A percentile compares a stretch with the other conserved stretches of the same genome.
Evolutionary conservation across 2,888 invertebrate genomes (phyloP).

Genomic region (Ormia ochracea): DNA sequence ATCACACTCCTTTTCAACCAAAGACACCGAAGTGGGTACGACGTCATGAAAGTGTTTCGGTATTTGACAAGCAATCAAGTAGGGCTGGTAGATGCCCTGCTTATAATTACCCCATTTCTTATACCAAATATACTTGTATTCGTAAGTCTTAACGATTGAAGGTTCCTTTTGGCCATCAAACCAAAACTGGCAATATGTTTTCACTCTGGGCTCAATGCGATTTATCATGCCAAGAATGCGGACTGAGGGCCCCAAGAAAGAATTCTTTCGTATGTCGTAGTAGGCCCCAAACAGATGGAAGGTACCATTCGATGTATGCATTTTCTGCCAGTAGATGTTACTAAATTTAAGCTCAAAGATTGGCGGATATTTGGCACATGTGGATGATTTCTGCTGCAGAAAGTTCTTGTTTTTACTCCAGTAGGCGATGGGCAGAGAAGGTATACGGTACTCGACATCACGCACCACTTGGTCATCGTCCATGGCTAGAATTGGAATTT

Average conservation of each 20-base stretch:
- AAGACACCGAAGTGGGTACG: conserved; percentile 88
- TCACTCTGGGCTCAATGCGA: conserved; percentile 88
- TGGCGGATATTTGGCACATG: conserved; percentile 90
- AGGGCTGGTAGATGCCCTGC: conserved; percentile 93
- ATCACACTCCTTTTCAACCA: conserved; percentile 91
- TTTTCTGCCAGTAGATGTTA: conserved; percentile 94
- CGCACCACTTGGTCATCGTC: conserved; percentile 85
- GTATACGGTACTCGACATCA: conserved; percentile 87
- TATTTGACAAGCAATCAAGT: conserved; percentile 91
- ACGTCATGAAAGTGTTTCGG: conserved; percentile 85
- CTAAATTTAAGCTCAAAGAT: conserved; percentile 94
- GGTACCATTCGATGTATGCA: conserved; percentile 89
- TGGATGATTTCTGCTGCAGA: conserved; percentile 79
- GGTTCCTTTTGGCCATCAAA: conserved; percentile 90
- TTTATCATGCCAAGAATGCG: conserved; percentile 93
- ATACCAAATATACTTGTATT: conserved; percentile 96
- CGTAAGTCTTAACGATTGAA: conserved; percentile 87
- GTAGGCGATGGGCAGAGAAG: conserved; percentile 89
- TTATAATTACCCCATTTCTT: conserved; percentile 96
- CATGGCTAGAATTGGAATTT: no score
- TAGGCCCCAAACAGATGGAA: conserved; percentile 94
- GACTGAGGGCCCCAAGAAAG: conserved; percentile 88
- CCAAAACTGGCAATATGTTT: conserved; percentile 93
- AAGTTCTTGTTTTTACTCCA: conserved; percentile 88
- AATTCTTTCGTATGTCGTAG: conserved; percentile 87